Percentiles rank a stretch among this genome's conserved stretches.
These are phyloP conservation scores for Meloidogyne floridensis DNA, from an alignment of 1,140 invertebrate species.

Conservation along the genomic window DNA sequence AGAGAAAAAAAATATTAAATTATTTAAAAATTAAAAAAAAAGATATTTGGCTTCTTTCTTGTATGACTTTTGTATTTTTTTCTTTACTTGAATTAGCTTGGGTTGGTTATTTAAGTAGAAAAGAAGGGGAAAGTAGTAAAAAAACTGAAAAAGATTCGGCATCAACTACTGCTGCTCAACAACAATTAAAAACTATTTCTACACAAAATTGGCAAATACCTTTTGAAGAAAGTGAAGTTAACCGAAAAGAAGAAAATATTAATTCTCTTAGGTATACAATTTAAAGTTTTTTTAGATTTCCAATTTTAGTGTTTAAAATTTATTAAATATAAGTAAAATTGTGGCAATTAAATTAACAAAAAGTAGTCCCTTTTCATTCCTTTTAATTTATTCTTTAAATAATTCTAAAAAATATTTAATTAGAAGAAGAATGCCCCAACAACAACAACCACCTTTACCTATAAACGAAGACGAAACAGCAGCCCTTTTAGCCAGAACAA, in stretches of 20 bases:
- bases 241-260: neutral
- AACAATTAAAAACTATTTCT: neutral
- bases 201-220: neutral
- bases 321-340: too few species aligned
- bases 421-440: neutral
- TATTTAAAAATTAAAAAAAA: constrained; percentile 35
- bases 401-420: neutral
- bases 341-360: too few species aligned
- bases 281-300: too few species aligned
- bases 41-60: constrained; percentile 66
- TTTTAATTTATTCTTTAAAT: neutral
- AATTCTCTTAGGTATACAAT: neutral
- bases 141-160: neutral
- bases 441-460: neutral
- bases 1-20: neutral
- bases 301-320: too few species aligned
- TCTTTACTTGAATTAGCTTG: constrained; percentile 60
- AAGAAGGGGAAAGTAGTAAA: constrained; percentile 44
- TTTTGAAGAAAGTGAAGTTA: neutral
- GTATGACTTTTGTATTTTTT: constrained; percentile 66
- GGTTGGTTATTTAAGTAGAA: constrained; percentile 61
- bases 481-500: constrained; percentile 30
- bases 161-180: neutral
- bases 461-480: neutral
- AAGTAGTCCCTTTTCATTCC: too few species aligned